These are phyloP conservation scores for Euphonia xanthogaster DNA, from an alignment of 2,797 vertebrate species.

Conservation along the genomic window DNA sequence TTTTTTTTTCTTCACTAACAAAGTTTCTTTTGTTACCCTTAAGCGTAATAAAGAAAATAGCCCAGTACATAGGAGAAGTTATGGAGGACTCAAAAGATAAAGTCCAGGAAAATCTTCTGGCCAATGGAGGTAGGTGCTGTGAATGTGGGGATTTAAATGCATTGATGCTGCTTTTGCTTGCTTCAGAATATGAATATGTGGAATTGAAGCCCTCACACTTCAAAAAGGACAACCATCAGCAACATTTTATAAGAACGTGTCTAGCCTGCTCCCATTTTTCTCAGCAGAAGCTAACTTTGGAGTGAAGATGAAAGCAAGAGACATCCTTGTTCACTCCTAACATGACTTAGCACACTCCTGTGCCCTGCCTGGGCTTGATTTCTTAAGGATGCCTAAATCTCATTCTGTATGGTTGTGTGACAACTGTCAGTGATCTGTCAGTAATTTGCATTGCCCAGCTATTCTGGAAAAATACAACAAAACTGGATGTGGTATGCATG, in stretches of 20 bases:
- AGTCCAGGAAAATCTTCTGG: slow-evolving; percentile 85
- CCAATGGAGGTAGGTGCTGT: slow-evolving; percentile 84
- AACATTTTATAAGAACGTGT: neutral
- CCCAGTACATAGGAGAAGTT: slow-evolving; percentile 88
- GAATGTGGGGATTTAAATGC: neutral
- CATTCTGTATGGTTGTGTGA: neutral
- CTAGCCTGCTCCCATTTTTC: neutral
- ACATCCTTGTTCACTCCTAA: neutral
- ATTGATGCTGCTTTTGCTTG: neutral
- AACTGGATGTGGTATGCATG: neutral
- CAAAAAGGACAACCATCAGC: neutral
- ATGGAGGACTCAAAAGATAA: slow-evolving; percentile 88
- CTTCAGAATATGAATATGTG: neutral
- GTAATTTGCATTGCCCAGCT: neutral
- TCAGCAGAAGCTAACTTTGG: neutral
- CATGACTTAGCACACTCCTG: neutral
- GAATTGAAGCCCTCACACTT: neutral
- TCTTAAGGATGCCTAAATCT: neutral
- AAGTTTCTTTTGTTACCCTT: slow-evolving; percentile 33
- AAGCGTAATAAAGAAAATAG: slow-evolving; percentile 88
- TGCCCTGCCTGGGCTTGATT: neutral
- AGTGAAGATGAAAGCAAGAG: neutral
- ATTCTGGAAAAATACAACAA: neutral
- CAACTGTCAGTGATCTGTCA: neutral
- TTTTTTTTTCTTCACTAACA: slow-evolving; percentile 7